Evolutionary conservation across 2,888 invertebrate species (phyloP), one percentile per base, ranked within the genome.

Genomic region (Catonia carolina): DNA sequence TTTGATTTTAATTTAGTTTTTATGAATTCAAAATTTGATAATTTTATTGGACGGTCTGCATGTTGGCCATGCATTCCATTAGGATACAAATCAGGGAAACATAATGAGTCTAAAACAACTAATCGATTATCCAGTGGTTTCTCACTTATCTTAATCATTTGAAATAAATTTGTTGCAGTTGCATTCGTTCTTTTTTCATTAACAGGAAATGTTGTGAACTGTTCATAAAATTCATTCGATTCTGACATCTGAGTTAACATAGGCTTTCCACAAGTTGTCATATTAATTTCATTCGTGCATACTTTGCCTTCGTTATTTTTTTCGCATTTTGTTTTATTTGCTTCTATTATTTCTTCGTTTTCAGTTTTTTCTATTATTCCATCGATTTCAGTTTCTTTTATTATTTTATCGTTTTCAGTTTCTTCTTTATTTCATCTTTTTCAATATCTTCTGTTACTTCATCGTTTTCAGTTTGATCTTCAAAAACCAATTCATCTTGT

Each of bases 1-100:
- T 60, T 61, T 6, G 67, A 68, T 61, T 60, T 62, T 20, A 67
- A 36, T 48, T 58, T 45, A 14, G 37, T 10, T 63, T 67, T 67
- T 14, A 64, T 64, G 18, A 56, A 64, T 45, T 66, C 63, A 47
- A 55, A 65, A 51, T 65, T 61, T 36, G 58, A 55, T 36, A 68
- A 36, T 54, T 51, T 52, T 6, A 36, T 39, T 33, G 54, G 31
- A 33, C 60, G 22, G 12, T 22, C 8, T 6, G 53, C 41, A 8
- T 27, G 60, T 53, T 65, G 65, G 4, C 65, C 65, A 50, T 60
- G 61, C 60, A 64, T 64, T 0, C 47, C 60, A 42, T 64, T 37
- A 17, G 65, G 47, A 23, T 8, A 51, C 14, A 63, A 36, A 59
- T 62, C 59, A 33, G 63, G 63, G 55, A 65, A 62, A 52, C 7